Base-by-base conservation (phyloP, 2,797 vertebrate species). In the Buceros bicornis region DNA sequence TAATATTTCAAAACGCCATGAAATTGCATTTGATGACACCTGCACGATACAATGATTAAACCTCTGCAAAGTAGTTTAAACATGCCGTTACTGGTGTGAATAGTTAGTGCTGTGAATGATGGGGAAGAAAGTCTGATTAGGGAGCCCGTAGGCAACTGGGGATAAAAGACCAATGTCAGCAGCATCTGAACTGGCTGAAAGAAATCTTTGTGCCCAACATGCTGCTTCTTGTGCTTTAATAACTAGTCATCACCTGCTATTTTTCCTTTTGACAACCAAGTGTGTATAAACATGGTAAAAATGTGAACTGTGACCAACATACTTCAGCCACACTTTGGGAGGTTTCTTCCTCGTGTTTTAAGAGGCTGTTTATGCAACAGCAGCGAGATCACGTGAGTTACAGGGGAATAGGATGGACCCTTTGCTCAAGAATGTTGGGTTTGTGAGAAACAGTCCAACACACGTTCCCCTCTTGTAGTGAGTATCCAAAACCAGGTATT, bases 171-270 rank as follows among this genome's bases (percentile, higher is more conserved):
- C 80, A 51, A 9, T 76, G 82, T 88, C 91, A 87, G 82, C 73
- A 83, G 80, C 89, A 42, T 25, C 60, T 21, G 45, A 62, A 73
- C 22, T 69, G 66, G 69, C 66, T 81, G 79, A 57, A 79, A 17
- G 76, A 60, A 73, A 51, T 51, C 77, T 84, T 20, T 29, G 28
- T 86, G 87, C 74, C 73, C 77, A 93, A 87, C 93, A 43, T 87
- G 97, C 91, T 89, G 91, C 66, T 94, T 16, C 96, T 92, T 96
- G 97, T 90, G 72, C 48, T 74, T n/a, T 65, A 82, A 67, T 70
- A 88, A 67, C 82, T 37, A 87, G 84, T 95, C 78, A 14, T 66
- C 79, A 56, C 50, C 78, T 56, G 25, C 15, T 64, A 3, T 50
- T 76, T 76, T 78, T 60, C 28, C 50, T 67, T 26, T 61, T 91